These are phyloP conservation scores for Microcebus jonahi DNA, from an alignment of 2,113 vertebrate genomes.

Conservation along the genomic window DNA sequence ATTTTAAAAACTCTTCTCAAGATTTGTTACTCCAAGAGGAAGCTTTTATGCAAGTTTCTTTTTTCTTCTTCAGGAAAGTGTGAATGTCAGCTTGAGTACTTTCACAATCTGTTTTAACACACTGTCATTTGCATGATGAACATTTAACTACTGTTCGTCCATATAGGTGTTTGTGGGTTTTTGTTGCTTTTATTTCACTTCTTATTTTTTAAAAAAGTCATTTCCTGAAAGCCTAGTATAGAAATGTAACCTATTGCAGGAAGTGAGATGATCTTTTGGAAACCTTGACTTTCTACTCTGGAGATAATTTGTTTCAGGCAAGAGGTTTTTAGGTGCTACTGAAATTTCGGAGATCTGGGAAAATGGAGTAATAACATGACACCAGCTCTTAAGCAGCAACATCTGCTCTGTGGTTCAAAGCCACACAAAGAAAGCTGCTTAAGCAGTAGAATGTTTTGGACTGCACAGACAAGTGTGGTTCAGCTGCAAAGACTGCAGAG, in stretches of 20 bases:
- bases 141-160: conserved; percentile 75
- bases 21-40: neutral
- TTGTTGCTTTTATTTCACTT: conserved; percentile 73
- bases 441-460: conserved; percentile 72
- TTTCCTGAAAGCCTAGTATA: conserved; percentile 84
- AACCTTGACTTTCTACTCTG: conserved; percentile 43
- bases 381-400: conserved; percentile 77
- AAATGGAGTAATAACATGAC: conserved; percentile 73
- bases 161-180: conserved; percentile 69
- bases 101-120: conserved; percentile 70
- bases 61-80: neutral
- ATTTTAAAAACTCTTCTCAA: conserved; percentile 36
- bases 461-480: conserved; percentile 71
- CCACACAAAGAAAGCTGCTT: conserved; percentile 68
- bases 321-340: conserved; percentile 60
- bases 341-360: conserved; percentile 70
- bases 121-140: conserved; percentile 69
- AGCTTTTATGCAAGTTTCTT: neutral
- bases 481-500: conserved; percentile 54
- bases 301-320: conserved; percentile 54
- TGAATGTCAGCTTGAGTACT: conserved; percentile 67
- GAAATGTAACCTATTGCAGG: conserved; percentile 73
- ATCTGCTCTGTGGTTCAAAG: conserved; percentile 74
- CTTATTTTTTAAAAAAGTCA: conserved; percentile 78
- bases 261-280: conserved; percentile 73